These are phyloP conservation scores for Paracanthobrama guichenoti DNA, from an alignment of 2,113 vertebrate genomes.

Conservation along the genomic window DNA sequence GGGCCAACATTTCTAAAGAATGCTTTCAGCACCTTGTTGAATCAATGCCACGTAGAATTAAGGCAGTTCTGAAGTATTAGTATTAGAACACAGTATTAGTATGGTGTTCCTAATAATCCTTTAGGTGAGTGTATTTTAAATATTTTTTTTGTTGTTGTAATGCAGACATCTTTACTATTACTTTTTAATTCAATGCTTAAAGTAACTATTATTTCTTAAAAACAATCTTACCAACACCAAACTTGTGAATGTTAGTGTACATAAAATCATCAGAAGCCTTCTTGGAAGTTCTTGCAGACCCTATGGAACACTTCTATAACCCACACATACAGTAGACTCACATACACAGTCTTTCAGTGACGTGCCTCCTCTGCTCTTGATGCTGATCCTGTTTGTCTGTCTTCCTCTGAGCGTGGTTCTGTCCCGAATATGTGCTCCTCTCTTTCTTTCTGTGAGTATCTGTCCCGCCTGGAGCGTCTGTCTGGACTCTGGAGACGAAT, in stretches of 20 bases:
- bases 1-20: too few species aligned
- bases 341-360: conserved; percentile 46
- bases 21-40: too few species aligned
- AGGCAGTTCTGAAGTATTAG: too few species aligned
- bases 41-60: too few species aligned
- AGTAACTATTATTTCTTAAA: neutral
- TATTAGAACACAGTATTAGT: too few species aligned
- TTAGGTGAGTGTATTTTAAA: too few species aligned
- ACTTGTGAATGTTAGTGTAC: neutral
- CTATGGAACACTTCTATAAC: conserved; percentile 9
- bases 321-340: neutral
- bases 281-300: neutral
- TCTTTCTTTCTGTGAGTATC: conserved; percentile 71
- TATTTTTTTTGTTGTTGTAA: too few species aligned
- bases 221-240: neutral
- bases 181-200: neutral
- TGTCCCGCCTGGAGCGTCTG: conserved; percentile 55
- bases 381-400: conserved; percentile 73
- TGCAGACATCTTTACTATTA: neutral
- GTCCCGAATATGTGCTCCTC: conserved; percentile 69
- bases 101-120: too few species aligned
- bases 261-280: neutral
- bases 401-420: conserved; percentile 69
- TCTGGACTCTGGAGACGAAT: conserved; percentile 21
- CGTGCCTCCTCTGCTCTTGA: conserved; percentile 63